Conservation (phyloP, 2,113 vertebrate species). For the Toxotes jaculatrix region DNA sequence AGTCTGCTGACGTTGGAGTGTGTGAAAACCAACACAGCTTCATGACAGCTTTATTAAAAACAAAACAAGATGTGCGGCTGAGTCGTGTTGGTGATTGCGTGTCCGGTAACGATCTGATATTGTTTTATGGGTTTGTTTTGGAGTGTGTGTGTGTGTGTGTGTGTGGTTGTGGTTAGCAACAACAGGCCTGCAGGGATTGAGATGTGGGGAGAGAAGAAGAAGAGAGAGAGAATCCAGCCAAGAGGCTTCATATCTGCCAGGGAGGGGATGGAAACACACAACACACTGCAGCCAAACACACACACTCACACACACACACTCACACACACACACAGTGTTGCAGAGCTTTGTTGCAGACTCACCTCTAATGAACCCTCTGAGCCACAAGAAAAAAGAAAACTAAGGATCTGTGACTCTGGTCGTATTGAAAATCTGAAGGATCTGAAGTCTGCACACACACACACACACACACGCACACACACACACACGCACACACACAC, state of each 20-base stretch:
- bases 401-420: conserved; percentile 11
- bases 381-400: conserved; percentile 23
- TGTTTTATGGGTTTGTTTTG: conserved; percentile 57
- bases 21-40: conserved; percentile 3
- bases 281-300: conserved; percentile 25
- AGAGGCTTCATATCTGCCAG: conserved; percentile 49
- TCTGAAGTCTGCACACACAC: too few relatives aligned
- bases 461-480: conserved; percentile 1
- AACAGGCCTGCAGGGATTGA: conserved; percentile 52
- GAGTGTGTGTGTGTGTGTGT: neutral
- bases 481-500: conserved; percentile 1
- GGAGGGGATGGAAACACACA: conserved; percentile 20
- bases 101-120: conserved; percentile 46
- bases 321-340: neutral
- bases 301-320: conserved; percentile 21
- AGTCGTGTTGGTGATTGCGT: neutral
- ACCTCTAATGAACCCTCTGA: conserved; percentile 49
- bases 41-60: conserved; percentile 52
- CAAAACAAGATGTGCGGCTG: conserved; percentile 23
- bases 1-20: neutral
- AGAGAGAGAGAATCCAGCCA: conserved; percentile 37
- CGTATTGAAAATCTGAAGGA: conserved; percentile 29
- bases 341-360: conserved; percentile 36
- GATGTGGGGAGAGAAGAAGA: conserved; percentile 20
- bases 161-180: conserved; percentile 53